Evolutionary conservation across 2,797 vertebrate species (phyloP).

Genomic region (Pachyuromys duprasi): DNA sequence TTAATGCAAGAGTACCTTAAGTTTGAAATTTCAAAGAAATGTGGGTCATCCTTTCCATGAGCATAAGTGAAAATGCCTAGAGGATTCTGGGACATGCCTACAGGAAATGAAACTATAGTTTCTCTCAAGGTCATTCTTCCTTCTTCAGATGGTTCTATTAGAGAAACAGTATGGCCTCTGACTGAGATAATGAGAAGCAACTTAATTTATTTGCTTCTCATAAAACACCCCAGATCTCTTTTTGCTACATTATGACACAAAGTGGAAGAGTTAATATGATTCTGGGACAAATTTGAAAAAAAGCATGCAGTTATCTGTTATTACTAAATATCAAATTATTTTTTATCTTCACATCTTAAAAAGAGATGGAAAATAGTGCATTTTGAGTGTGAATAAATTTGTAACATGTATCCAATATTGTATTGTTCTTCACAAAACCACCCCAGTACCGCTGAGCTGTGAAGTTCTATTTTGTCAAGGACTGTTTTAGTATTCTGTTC

Average conservation of each 20-base stretch:
- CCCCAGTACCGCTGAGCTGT: neutral
- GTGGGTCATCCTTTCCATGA: neutral
- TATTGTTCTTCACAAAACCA: no score
- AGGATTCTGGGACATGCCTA: neutral
- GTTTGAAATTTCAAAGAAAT: neutral
- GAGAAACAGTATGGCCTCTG: neutral
- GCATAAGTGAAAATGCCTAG: neutral
- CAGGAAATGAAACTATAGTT: neutral
- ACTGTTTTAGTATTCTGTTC: no score
- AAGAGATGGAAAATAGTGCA: neutral
- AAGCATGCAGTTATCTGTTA: neutral
- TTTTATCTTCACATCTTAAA: neutral
- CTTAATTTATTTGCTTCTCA: neutral
- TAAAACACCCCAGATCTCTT: neutral
- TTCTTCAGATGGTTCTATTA: neutral
- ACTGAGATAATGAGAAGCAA: neutral
- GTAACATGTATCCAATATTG: neutral
- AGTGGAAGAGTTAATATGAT: neutral
- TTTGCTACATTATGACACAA: no score
- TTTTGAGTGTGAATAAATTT: neutral
- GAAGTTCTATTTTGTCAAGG: no score
- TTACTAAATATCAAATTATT: neutral
- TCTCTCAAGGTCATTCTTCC: neutral
- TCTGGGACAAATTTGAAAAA: neutral
- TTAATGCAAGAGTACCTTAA: slow-evolving; percentile 21